Evolutionary conservation across 2,797 vertebrate genomes (phyloP).

Genomic region (Percopsis omiscomaycus): DNA sequence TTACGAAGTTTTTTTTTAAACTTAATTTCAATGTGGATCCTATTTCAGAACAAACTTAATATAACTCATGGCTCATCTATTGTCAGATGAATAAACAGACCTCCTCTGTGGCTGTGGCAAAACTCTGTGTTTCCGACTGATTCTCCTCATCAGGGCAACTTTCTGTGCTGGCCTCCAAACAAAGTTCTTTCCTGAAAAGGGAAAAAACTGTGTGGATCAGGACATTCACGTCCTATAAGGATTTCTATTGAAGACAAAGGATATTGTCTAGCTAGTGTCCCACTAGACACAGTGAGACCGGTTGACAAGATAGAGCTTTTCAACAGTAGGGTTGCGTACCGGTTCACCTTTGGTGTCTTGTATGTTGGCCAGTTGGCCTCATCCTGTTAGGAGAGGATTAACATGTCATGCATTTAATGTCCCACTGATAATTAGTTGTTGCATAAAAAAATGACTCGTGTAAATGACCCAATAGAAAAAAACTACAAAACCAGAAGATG

Average conservation of each 20-base stretch:
- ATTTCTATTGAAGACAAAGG: too few species aligned
- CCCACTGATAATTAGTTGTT: neutral
- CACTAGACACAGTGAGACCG: too few species aligned
- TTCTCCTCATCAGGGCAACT: neutral
- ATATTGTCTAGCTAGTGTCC: too few species aligned
- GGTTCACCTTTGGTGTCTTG: conserved; percentile 6
- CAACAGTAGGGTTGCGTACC: conserved; percentile 20
- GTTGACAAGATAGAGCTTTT: neutral
- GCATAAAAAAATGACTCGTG: too few species aligned
- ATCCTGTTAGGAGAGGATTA: conserved; percentile 31
- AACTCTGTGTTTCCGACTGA: neutral
- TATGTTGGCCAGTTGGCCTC: conserved; percentile 1
- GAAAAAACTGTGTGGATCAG: neutral
- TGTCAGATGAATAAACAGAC: conserved; percentile 20
- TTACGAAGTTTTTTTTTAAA: too few species aligned
- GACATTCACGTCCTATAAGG: neutral
- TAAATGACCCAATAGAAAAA: too few species aligned
- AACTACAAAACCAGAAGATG: too few species aligned
- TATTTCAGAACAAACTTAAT: too few species aligned
- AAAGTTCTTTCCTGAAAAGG: conserved; percentile 32
- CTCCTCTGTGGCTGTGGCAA: conserved; percentile 20
- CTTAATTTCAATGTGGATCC: too few species aligned
- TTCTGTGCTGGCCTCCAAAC: conserved; percentile 7
- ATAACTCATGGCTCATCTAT: neutral
- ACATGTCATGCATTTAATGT: neutral